Evolutionary conservation across 2,888 invertebrate species (phyloP).

Genomic region (Eutolmus rufibarbis): DNA sequence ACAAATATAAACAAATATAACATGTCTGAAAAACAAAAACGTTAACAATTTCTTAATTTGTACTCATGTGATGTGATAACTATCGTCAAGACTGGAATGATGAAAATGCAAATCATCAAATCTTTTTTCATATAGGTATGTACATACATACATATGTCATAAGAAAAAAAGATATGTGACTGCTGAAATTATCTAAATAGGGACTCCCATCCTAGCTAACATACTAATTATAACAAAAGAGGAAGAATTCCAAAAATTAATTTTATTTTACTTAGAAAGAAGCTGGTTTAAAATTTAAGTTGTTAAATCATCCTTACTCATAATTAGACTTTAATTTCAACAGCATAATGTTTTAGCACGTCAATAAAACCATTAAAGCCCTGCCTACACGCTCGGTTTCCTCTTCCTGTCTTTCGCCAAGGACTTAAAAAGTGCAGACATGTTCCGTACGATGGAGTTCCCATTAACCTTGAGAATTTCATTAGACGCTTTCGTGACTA

Average conservation of each 20-base stretch:
- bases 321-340: background rate
- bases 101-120: too few species aligned
- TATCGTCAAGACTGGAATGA: too few species aligned
- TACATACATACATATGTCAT: too few species aligned
- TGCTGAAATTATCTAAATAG: too few species aligned
- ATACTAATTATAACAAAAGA: too few species aligned
- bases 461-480: background rate
- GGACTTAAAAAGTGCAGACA: background rate
- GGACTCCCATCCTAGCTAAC: too few species aligned
- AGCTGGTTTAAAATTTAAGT: background rate
- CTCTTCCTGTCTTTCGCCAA: background rate
- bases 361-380: background rate
- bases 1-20: background rate
- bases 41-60: background rate
- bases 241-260: background rate
- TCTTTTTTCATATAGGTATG: too few species aligned
- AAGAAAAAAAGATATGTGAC: too few species aligned
- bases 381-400: background rate
- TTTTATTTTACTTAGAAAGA: background rate
- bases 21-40: background rate
- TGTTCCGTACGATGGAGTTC: background rate
- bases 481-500: background rate
- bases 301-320: background rate
- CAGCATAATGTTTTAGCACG: background rate
- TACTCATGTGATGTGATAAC: too few species aligned